Base-by-base conservation (phyloP, 2,113 vertebrate genomes). In the Scomber scombrus region DNA sequence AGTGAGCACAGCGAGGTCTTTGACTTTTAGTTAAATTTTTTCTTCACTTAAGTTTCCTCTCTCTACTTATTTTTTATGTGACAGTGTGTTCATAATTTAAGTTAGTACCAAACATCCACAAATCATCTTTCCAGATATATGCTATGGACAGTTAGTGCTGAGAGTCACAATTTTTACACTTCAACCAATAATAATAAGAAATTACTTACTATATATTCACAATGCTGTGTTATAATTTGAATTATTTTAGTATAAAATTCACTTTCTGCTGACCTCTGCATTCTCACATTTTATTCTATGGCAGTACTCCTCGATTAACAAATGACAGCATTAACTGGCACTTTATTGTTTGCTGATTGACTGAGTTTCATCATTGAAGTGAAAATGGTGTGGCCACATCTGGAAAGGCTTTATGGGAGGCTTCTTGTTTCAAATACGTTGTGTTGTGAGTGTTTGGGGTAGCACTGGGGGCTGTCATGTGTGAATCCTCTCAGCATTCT, bases 401-500 rank as follows among this genome's bases (percentile, higher is more conserved):
- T 95, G 94, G 93, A 92, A 95, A 90, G 85, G 54, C 75, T 95
- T 94, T 86, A 63, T 62, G 55, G 26, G 65, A 82, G 79, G 73
- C 60, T 52, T 85, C 65, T 52, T 23, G 73, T 85, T 94, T 94
- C 63, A 65, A 70, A 45, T 62, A 40, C 70, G 84, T 51, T 71
- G 71, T 87, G 75, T 26, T 80, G 78, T 68, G 61, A 76, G 76
- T 67, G 14, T 52, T 69, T 61, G 73, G 73, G 40, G 85, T 75
- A 65, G 50, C 78, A 79, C 71, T 45, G 47, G 58, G 58, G 45
- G 75, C 50, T 82, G 87, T 91, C 85, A 82, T 92, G 91, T 87
- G 93, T 86, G 92, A 94, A 93, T 92, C 90, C 91, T 93, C 86
- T 91, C 85, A 84, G 88, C 75, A 69, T 63, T 83, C 90, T 87